Percentiles rank a stretch among this genome's conserved stretches.
phyloP scores from a whole-genome alignment of 2,888 invertebrate genomes.

The Dynastes grantii region DNA sequence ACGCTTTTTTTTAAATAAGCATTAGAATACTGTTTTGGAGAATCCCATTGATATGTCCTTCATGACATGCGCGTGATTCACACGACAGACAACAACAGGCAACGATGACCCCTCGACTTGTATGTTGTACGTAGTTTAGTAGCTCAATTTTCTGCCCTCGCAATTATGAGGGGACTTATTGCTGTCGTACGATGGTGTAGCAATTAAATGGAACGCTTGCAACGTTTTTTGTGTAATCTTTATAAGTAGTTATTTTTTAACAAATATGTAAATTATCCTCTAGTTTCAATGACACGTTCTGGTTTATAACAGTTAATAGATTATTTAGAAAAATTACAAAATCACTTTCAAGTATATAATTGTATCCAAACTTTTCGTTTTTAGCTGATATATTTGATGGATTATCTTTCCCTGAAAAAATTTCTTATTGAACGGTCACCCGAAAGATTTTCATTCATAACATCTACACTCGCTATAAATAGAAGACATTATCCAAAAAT shows the following conservation, averaged over 20 bases:
- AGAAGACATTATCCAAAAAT: not conserved
- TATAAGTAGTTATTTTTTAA: no score
- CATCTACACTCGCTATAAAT: not conserved
- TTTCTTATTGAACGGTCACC: not conserved
- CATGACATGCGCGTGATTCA: constrained; percentile 35
- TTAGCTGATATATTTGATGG: no score
- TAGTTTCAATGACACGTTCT: no score
- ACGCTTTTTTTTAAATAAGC: not conserved
- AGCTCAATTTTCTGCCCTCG: not conserved
- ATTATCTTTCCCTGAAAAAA: no score
- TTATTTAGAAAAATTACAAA: no score
- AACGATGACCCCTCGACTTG: constrained; percentile 4
- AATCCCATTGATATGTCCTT: constrained; percentile 45
- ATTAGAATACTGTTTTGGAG: constrained; percentile 46
- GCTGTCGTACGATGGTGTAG: not conserved
- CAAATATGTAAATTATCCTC: no score
- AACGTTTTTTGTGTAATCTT: no score
- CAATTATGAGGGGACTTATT: not conserved
- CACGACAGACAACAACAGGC: constrained; percentile 1
- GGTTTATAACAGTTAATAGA: no score
- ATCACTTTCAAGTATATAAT: no score
- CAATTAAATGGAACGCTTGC: not conserved
- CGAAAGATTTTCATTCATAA: not conserved
- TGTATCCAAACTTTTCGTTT: no score
- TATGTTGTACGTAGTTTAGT: no score